phyloP scores from a whole-genome alignment of 2,113 vertebrate genomes.

The Pionites leucogaster region DNA sequence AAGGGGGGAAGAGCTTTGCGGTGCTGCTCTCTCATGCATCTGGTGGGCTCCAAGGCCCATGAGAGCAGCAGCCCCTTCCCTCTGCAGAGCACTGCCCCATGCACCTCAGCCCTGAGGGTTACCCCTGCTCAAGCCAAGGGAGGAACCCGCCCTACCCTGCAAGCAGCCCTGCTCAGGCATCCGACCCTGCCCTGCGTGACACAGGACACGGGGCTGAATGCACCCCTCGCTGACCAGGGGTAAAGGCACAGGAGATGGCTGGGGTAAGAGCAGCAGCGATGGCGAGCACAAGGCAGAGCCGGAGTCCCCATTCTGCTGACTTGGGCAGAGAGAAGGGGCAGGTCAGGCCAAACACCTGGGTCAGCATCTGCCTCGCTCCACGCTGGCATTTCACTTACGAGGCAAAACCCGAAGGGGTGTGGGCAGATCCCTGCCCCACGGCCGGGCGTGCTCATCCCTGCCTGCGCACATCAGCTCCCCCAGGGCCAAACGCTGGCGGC shows the following conservation, averaged over 20 bases:
- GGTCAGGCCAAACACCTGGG: background rate
- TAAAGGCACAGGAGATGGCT: background rate
- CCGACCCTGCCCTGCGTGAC: background rate
- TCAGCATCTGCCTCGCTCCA: constrained; percentile 9
- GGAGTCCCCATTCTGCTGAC: background rate
- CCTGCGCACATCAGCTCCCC: constrained; percentile 3
- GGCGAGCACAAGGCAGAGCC: background rate
- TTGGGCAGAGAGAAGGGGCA: background rate
- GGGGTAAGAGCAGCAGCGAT: background rate
- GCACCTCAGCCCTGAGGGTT: background rate
- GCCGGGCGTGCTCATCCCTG: constrained; percentile 9
- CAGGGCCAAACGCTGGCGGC: constrained; percentile 30
- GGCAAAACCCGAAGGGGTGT: constrained; percentile 11
- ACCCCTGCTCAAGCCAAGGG: background rate
- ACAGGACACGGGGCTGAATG: background rate
- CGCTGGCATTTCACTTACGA: constrained; percentile 14
- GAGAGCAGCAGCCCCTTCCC: background rate
- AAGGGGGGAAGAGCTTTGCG: background rate
- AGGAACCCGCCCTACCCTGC: background rate
- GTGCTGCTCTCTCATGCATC: accelerated
- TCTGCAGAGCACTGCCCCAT: background rate
- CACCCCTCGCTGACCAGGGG: background rate
- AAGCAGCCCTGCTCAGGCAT: background rate
- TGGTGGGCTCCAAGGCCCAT: accelerated
- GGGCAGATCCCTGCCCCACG: background rate